phyloP scores from a whole-genome alignment of 2,797 vertebrate species.

The Choloepus didactylus region DNA sequence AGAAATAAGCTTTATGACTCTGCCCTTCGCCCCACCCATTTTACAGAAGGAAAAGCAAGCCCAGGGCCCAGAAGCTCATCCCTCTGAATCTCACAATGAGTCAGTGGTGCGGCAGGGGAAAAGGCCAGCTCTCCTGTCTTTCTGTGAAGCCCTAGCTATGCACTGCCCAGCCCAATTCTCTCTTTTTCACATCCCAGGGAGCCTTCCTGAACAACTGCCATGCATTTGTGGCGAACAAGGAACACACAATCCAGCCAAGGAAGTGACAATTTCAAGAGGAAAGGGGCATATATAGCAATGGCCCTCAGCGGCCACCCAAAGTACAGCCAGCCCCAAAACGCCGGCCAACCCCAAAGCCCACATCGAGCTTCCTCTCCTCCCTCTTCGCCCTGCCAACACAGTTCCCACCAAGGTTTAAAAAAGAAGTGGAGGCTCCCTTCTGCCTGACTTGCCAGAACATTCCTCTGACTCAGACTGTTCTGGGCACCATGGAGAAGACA shows the following conservation, averaged over 20 bases:
- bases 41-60: conserved; percentile 67
- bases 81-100: neutral
- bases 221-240: neutral
- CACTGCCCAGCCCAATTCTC: neutral
- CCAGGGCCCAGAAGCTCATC: neutral
- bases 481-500: conserved; percentile 69
- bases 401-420: conserved; percentile 77
- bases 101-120: neutral
- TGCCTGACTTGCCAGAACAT: conserved; percentile 69
- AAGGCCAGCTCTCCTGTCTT: neutral
- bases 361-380: conserved; percentile 71
- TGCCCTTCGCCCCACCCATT: conserved; percentile 53
- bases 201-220: conserved; percentile 51
- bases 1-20: conserved; percentile 33
- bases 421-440: conserved; percentile 75
- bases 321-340: neutral
- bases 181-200: conserved; percentile 57
- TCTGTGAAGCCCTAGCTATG: neutral
- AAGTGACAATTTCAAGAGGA: conserved; percentile 58
- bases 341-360: conserved; percentile 44
- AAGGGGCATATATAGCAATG: conserved; percentile 13
- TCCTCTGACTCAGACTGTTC: conserved; percentile 79
- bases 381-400: conserved; percentile 61
- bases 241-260: neutral
- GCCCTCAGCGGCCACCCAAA: conserved; percentile 37